Base-by-base conservation (phyloP, 1,140 invertebrate genomes). In the Oppia nitens region DNA sequence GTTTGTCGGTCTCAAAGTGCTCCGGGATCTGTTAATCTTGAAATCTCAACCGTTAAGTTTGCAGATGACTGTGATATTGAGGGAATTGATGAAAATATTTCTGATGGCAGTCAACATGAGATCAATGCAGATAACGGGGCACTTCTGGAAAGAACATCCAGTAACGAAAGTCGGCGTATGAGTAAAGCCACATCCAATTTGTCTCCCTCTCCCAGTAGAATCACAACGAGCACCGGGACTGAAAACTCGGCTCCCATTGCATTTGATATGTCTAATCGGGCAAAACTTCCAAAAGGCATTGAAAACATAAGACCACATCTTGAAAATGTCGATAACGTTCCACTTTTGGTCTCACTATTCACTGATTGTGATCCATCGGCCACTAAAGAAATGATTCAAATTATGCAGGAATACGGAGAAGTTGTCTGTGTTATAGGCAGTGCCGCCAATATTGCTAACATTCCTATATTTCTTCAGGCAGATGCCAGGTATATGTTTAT, bases 231-330 rank as follows among this genome's bases (percentile, higher is more conserved):
- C 40, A 55, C 57, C n/a, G 55, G 84, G 67, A 89, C 86, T 0
- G 87, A 92, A 66, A 85, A 88, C 66, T 86, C 83, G 69, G 85
- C 83, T 27, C 85, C 85, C 3, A 81, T 90, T 56, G 83, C 87
- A 70, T 91, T 92, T 68, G 87, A 92, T 68, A 83, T 91, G 78
- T 87, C 84, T 9, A 96, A 95, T 71, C 77, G 87, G 69, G 88
- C 93, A 1, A 93, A 95, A 74, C 73, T 98, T 57, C 94, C 94
- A 0, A 78, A 88, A 54, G 94, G 94, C 28, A 97, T 97, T 62
- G 87, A 96, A 66, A 93, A 96, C 72, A 96, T 97, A 62, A 77
- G 91, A 24, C 91, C 92, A 0, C 94, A 98, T 72, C 80, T 98
- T 57, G 85, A 93, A 70, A 77, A 85, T 64, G 87, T 97, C 63